These are phyloP conservation scores for Cebidichthys violaceus DNA, from an alignment of 2,113 vertebrate species.

Conservation along the genomic window DNA sequence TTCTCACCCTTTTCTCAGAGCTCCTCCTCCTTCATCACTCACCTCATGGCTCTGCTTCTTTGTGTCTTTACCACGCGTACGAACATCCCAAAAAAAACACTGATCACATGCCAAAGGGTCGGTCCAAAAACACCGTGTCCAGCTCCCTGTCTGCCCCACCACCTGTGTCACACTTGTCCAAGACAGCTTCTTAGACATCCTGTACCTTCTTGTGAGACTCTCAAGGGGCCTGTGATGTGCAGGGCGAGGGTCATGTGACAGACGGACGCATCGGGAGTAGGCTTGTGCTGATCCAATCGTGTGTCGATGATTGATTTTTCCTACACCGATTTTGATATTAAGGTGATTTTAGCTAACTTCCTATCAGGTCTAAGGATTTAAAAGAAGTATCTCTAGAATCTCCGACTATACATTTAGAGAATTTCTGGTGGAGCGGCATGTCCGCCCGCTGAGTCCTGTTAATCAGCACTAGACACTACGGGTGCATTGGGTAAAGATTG, in stretches of 20 bases:
- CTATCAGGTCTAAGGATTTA: neutral
- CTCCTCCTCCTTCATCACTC: conserved; percentile 55
- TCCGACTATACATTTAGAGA: neutral
- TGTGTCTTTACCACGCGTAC: conserved; percentile 40
- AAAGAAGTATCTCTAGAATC: neutral
- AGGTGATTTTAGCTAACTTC: neutral
- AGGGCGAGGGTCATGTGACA: conserved; percentile 31
- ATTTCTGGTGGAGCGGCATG: no score
- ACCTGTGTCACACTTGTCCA: conserved; percentile 54
- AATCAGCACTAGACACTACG: no score
- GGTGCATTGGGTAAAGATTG: no score
- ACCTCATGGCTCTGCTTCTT: conserved; percentile 62
- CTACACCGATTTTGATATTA: neutral
- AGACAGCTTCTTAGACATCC: conserved; percentile 47
- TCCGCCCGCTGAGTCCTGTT: no score
- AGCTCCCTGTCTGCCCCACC: conserved; percentile 59
- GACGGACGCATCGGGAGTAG: neutral
- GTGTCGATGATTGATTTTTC: neutral
- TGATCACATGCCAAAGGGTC: conserved; percentile 42
- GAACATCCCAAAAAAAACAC: conserved; percentile 50
- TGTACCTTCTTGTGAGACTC: conserved; percentile 34
- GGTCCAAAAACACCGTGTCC: conserved; percentile 52
- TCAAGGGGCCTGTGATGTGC: conserved; percentile 28
- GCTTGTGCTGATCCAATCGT: neutral
- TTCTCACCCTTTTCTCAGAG: conserved; percentile 28